These are phyloP conservation scores for Lindbergichthys nudifrons DNA, from an alignment of 2,797 vertebrate species.

Conservation along the genomic window DNA sequence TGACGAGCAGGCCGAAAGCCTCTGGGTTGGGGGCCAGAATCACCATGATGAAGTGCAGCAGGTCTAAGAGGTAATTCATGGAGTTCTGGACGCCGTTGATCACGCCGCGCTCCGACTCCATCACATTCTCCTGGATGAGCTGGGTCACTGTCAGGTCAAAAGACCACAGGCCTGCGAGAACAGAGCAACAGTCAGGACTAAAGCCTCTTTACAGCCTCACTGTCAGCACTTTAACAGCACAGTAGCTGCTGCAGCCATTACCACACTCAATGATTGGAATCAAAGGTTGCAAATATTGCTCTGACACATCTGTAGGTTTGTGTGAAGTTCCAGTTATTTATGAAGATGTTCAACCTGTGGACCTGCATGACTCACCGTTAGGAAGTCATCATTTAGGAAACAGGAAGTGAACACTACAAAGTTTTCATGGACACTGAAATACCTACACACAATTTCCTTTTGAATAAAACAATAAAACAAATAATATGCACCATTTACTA, in stretches of 20 bases:
- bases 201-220: constrained; percentile 40
- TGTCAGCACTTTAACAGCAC: constrained; percentile 31
- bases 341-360: constrained; percentile 35
- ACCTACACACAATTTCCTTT: constrained; percentile 10
- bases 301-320: not conserved
- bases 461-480: not conserved
- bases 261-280: constrained; percentile 52
- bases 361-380: not conserved
- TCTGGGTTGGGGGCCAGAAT: constrained; percentile 97
- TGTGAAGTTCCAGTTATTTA: constrained; percentile 15
- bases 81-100: constrained; percentile 99
- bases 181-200: constrained; percentile 29
- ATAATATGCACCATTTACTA: not conserved
- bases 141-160: constrained; percentile 99
- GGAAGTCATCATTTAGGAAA: constrained; percentile 41
- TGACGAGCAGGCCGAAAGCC: constrained; percentile 95
- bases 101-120: constrained; percentile 95
- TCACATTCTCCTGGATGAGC: constrained; percentile 97
- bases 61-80: constrained; percentile 99
- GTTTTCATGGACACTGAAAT: not conserved
- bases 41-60: constrained; percentile 99
- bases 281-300: constrained; percentile 79
- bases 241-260: constrained; percentile 26
- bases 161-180: constrained; percentile 93
- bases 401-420: constrained; percentile 33